Evolutionary conservation across 2,888 invertebrate genomes (phyloP), one percentile per base, ranked within the genome.

Genomic region (Crematogaster levior): DNA sequence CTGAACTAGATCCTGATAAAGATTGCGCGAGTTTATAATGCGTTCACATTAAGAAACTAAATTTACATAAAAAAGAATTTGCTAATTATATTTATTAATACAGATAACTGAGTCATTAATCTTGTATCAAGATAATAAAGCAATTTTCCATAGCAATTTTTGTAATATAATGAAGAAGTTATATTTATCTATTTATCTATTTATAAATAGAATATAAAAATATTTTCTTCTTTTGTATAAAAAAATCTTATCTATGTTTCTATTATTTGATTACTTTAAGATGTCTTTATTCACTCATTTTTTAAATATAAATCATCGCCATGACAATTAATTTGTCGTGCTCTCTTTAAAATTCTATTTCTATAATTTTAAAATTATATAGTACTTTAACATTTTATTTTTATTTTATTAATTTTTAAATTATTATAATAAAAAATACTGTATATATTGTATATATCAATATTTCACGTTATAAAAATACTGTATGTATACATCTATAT

Each of bases 31-130:
- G 4, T 51, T 65, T n/a, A 51, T 37, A 48, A 46, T 37, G 65
- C 12, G 37, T 24, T 75, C 5, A n/a, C 46, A 30, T 51, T 37
- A 65, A 65, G 37, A 65, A 75, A 75, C 37, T 27, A 27, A 51
- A 75, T 51, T 51, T 75, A 65, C 34, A 74, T 48, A 48, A 10
- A 75, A 65, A 75, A 65, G n/a, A 65, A 24, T 30, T 24, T 4
- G 24, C 24, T 75, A 63, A 74, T 63, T 46, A 74, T 48, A 24
- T 74, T 34, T 63, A 24, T 58, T 60, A 73, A 3, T 43, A 27
- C 24, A 27, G 40, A 10, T 73, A 34, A 58, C 24, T 30, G 30
- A 15, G 27, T 37, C 10, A 53, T 37, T 7, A 37, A 46, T 63
- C 18, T 74, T n/a, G n/a, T n/a, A n/a, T 74, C 4, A 34, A 73